Conservation (phyloP, 2,888 invertebrate genomes). For the Pyrrhia umbra region DNA sequence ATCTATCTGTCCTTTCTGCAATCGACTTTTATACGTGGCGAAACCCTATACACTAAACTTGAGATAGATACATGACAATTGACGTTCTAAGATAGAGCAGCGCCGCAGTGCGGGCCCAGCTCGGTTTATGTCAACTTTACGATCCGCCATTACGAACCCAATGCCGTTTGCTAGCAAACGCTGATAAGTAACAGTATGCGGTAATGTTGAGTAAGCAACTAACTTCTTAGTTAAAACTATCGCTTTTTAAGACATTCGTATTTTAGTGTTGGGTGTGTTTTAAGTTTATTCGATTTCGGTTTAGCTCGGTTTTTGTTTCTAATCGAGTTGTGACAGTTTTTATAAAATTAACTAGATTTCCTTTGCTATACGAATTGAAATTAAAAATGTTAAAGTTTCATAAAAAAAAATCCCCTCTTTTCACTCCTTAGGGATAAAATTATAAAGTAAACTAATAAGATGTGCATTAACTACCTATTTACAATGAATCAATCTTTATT, state of each 20-base stretch:
- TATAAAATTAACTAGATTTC: too few relatives aligned
- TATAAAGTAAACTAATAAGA: too few relatives aligned
- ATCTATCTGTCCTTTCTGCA: too few relatives aligned
- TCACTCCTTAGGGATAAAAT: too few relatives aligned
- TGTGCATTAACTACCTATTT: too few relatives aligned
- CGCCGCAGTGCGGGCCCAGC: slow-evolving; percentile 56
- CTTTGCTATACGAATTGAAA: too few relatives aligned
- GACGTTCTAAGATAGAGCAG: slow-evolving; percentile 34
- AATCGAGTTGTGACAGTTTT: too few relatives aligned
- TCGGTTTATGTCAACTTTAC: slow-evolving; percentile 59
- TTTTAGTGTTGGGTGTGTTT: neutral
- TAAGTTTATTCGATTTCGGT: slow-evolving; percentile 10
- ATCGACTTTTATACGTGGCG: slow-evolving; percentile 27
- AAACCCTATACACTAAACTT: slow-evolving; percentile 35
- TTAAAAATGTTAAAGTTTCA: too few relatives aligned
- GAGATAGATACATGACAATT: slow-evolving; percentile 25
- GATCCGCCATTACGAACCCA: slow-evolving; percentile 52
- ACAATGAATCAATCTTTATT: too few relatives aligned
- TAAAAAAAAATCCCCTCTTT: too few relatives aligned
- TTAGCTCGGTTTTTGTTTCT: too few relatives aligned
- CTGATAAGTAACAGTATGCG: slow-evolving; percentile 51
- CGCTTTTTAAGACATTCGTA: neutral
- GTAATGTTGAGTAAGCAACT: slow-evolving; percentile 24
- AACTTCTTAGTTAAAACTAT: slow-evolving; percentile 13
- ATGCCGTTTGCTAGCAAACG: slow-evolving; percentile 42